A percentile compares a stretch with the other conserved stretches of the same genome.
These are phyloP conservation scores for Drosophila tani DNA, from an alignment of 1,140 invertebrate genomes.

Conservation along the genomic window DNA sequence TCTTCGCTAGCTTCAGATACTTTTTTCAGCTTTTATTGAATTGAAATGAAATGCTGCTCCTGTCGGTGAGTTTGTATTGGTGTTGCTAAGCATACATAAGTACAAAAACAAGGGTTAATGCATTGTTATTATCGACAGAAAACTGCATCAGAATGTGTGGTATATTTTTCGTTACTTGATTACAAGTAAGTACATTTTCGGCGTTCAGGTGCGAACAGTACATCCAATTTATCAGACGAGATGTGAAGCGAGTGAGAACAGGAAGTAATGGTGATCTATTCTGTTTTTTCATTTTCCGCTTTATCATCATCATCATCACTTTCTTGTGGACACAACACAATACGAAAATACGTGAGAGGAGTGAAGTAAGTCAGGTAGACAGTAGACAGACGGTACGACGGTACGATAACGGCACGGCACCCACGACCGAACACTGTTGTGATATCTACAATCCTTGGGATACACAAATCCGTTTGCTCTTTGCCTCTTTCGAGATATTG, in stretches of 20 bases:
- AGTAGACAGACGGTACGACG: slow-evolving; percentile 8
- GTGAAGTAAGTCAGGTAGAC: slow-evolving; percentile 10
- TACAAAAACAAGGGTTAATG: neutral
- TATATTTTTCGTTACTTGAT: neutral
- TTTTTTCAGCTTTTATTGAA: slow-evolving; percentile 19
- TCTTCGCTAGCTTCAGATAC: slow-evolving; percentile 4
- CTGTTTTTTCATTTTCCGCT: neutral
- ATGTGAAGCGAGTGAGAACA: slow-evolving; percentile 2
- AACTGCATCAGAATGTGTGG: neutral
- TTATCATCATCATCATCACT: slow-evolving; percentile 5
- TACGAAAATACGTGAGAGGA: slow-evolving; percentile 1
- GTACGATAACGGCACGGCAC: neutral
- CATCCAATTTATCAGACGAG: neutral
- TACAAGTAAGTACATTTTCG: neutral
- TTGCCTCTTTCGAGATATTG: neutral
- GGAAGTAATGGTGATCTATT: slow-evolving; percentile 4
- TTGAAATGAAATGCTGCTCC: slow-evolving; percentile 25
- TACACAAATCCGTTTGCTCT: too few species aligned
- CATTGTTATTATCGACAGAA: slow-evolving; percentile 7
- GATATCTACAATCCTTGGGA: slow-evolving; percentile 2
- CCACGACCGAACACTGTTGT: neutral
- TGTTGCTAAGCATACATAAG: slow-evolving; percentile 27
- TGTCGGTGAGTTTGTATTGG: slow-evolving; percentile 1
- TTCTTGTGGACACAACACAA: slow-evolving; percentile 8
- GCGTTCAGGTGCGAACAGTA: neutral